phyloP scores from a whole-genome alignment of 2,113 vertebrate genomes.

The Puffinus mauretanicus region DNA sequence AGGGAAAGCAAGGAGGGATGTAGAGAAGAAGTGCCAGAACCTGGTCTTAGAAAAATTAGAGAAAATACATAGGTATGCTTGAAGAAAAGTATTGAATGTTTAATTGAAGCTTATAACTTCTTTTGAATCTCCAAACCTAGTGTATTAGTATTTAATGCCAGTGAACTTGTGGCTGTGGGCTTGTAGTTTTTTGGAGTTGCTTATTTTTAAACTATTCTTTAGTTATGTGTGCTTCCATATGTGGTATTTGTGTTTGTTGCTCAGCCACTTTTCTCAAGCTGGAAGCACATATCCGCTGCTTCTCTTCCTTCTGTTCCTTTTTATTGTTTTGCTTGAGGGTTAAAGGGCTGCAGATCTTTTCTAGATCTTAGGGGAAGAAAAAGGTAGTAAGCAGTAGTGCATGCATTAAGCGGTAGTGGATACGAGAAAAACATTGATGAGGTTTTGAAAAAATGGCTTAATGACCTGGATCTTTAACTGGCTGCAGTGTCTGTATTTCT shows the following conservation, averaged over 20 bases:
- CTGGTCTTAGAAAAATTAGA: neutral
- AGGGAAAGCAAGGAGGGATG: neutral
- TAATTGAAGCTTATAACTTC: neutral
- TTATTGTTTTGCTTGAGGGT: neutral
- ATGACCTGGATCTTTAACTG: neutral
- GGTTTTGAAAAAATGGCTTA: neutral
- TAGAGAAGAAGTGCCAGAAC: neutral
- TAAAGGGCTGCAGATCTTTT: neutral
- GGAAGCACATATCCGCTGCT: neutral
- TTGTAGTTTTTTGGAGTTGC: neutral
- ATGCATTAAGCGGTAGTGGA: neutral
- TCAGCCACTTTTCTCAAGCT: neutral
- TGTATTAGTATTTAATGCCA: neutral
- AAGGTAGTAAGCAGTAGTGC: neutral
- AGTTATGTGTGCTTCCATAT: neutral
- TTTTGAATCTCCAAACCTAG: neutral
- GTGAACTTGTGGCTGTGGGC: neutral
- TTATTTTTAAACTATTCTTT: neutral
- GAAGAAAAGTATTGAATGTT: neutral
- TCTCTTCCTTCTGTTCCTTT: neutral
- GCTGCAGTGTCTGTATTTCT: neutral
- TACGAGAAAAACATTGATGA: no score
- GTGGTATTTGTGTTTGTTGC: neutral
- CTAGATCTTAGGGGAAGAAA: neutral
- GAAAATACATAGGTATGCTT: neutral